phyloP scores from a whole-genome alignment of 2,888 invertebrate species.

The Entomobrya proxima region DNA sequence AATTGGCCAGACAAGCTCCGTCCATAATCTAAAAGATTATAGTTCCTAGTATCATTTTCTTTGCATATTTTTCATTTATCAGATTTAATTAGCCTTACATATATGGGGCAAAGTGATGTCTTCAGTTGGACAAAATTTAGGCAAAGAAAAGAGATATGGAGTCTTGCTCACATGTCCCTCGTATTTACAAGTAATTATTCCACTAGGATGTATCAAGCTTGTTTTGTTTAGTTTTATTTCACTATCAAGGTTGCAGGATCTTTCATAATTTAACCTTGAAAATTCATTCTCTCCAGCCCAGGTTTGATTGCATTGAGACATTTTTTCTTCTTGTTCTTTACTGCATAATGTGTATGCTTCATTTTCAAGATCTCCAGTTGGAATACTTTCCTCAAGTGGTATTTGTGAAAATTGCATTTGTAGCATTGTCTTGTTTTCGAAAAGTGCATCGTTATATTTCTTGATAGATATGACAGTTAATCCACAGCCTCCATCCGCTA shows the following conservation, averaged over 20 bases:
- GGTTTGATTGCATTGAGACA: not conserved
- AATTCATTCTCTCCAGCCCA: not conserved
- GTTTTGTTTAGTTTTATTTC: not conserved
- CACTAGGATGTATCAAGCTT: not conserved
- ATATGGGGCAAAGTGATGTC: constrained; percentile 35
- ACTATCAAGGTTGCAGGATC: no score
- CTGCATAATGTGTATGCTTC: not conserved
- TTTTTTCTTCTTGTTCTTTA: not conserved
- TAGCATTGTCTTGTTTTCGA: not conserved
- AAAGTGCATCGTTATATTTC: not conserved
- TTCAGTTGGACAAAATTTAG: constrained; percentile 25
- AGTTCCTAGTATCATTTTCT: not conserved
- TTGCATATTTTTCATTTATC: not conserved
- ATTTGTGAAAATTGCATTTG: not conserved
- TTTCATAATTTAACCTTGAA: not conserved
- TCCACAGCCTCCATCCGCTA: not conserved
- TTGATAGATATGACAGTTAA: not conserved
- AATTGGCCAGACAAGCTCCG: not conserved
- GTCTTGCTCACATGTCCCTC: not conserved
- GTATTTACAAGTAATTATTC: constrained; percentile 13
- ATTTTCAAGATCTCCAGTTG: not conserved
- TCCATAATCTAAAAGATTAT: not conserved
- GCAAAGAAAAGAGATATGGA: constrained; percentile 37
- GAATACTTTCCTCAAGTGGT: not conserved
- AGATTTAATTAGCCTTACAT: constrained; percentile 17